A percentile compares a stretch with the other conserved stretches of the same genome.
These are phyloP conservation scores for Julus scandinavius DNA, from an alignment of 2,888 invertebrate species.

Conservation along the genomic window DNA sequence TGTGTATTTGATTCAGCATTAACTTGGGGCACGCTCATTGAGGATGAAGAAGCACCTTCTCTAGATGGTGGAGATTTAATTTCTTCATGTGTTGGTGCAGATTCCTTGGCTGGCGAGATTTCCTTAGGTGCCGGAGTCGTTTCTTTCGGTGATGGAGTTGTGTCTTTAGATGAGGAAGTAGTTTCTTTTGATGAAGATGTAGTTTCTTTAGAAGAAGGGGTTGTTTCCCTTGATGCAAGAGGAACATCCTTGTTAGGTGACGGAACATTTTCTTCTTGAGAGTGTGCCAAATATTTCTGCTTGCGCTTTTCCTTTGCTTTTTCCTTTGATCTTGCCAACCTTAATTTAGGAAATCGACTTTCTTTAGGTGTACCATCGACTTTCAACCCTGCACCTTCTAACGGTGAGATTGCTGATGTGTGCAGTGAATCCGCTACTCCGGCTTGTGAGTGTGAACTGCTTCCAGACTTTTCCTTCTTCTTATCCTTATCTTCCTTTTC, in stretches of 20 bases:
- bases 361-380: constrained; percentile 61
- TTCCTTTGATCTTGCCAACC: constrained; percentile 60
- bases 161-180: constrained; percentile 6
- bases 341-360: constrained; percentile 59
- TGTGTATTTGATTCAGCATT: not conserved
- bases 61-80: not conserved
- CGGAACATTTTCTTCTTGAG: constrained; percentile 24
- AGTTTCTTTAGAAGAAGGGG: constrained; percentile 36
- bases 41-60: not conserved
- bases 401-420: constrained; percentile 58
- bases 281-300: constrained; percentile 57
- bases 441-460: not conserved
- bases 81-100: constrained; percentile 59
- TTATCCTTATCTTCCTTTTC: constrained; percentile 61
- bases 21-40: not conserved
- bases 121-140: constrained; percentile 49
- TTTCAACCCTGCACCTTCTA: constrained; percentile 59
- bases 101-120: constrained; percentile 52
- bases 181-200: not conserved
- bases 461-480: constrained; percentile 59
- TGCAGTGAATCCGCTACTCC: not conserved
- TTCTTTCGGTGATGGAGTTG: not conserved
- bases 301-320: constrained; percentile 60
- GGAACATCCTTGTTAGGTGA: not conserved
- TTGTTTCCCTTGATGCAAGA: constrained; percentile 31